Evolutionary conservation across 2,797 vertebrate genomes (phyloP).

Genomic region (Myotis vivesi): DNA sequence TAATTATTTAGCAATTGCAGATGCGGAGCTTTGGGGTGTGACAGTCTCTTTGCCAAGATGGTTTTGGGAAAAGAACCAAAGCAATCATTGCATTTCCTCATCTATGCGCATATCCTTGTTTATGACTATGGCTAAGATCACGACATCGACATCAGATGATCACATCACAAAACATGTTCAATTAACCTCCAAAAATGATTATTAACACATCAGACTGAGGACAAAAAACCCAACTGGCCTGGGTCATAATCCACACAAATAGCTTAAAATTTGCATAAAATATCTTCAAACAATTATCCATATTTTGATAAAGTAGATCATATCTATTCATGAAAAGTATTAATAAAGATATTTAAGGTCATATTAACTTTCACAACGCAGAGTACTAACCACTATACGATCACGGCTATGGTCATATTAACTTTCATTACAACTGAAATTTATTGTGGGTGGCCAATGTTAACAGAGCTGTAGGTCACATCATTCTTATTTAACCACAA

Average conservation of each 20-base stretch:
- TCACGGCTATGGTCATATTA: too few species aligned
- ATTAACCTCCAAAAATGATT: not conserved
- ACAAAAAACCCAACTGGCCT: not conserved
- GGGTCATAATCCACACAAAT: not conserved
- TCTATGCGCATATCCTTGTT: slow-evolving; percentile 53
- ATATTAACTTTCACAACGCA: not conserved
- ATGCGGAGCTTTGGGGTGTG: slow-evolving; percentile 78
- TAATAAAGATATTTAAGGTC: not conserved
- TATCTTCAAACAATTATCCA: not conserved
- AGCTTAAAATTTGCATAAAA: not conserved
- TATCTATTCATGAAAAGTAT: not conserved
- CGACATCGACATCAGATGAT: not conserved
- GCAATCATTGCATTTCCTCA: slow-evolving; percentile 73
- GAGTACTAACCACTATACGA: too few species aligned
- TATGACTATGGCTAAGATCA: slow-evolving; percentile 49
- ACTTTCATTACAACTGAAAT: not conserved
- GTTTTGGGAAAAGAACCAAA: slow-evolving; percentile 79
- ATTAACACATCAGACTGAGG: not conserved
- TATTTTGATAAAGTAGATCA: not conserved
- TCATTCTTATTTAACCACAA: not conserved
- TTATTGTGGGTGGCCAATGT: not conserved
- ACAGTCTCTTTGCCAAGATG: slow-evolving; percentile 77
- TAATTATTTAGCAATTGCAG: slow-evolving; percentile 81
- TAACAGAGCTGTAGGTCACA: not conserved
- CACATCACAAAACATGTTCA: slow-evolving; percentile 3